Base-by-base conservation (phyloP, 2,797 vertebrate species). In the Oreortyx pictus region DNA sequence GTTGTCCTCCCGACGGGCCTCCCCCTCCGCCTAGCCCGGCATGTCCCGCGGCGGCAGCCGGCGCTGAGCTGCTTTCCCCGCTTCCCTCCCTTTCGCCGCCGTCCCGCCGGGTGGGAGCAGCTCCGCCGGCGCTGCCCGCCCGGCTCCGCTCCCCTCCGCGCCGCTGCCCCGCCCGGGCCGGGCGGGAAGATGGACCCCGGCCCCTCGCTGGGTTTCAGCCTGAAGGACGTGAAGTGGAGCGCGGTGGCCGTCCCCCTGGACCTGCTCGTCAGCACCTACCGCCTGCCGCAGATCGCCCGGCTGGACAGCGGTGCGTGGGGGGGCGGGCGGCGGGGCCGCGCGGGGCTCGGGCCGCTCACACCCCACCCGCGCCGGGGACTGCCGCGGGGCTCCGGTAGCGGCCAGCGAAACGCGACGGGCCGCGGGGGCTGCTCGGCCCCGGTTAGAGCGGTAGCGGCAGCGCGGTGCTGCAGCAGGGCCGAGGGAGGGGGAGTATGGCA, bases 221-320 rank as follows among this genome's bases (percentile, higher is more conserved):
- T 99, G 94, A 98, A 99, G 98, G 98, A 99, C 96, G 98, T 99
- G 86, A 98, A 98, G 94, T 99, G 99, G 99, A 99, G 99, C 97
- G 97, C 98, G 72, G 98, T 98, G 95, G 97, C 99, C 60, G 95
- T 52, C 50, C 50, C 50, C 8, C 94, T 99, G 93, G 99, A 99
- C 97, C 98, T 98, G 93, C 98, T 99, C 49, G 98, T 99, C 97
- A 98, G 98, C 96, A 97, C 98, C 31, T 99, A 99, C 94, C 98
- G 98, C 82, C 97, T 99, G 94, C 99, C 99, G 24, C 99, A 99
- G 95, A 98, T 99, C 92, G 99, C 98, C 95, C 98, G 97, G 95
- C 97, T 99, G 98, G 98, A 99, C 91, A 98, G 97, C 96, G 99
- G 99, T 99, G 96, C 98, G 99, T 95, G 65, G 59, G 65, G 59